Evolutionary conservation across 2,113 vertebrate genomes (phyloP).

Genomic region (Corythoichthys intestinalis): DNA sequence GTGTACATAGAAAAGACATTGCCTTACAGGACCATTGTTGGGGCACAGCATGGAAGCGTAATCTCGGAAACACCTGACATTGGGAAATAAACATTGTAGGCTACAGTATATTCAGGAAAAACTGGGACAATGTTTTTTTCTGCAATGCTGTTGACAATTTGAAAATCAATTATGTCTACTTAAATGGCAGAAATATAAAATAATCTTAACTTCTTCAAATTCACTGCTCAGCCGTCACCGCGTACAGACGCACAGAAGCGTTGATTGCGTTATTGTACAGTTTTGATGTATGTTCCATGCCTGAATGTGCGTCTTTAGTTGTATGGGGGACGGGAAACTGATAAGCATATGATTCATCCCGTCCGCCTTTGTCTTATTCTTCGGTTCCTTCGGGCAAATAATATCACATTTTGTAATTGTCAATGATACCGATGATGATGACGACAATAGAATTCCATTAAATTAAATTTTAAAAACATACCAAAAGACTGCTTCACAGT

Average conservation of each 20-base stretch:
- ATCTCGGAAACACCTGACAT: neutral
- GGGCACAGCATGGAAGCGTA: constrained; percentile 23
- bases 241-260: too few relatives aligned
- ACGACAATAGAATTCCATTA: neutral
- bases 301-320: too few relatives aligned
- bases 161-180: neutral
- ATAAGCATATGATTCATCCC: too few relatives aligned
- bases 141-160: neutral
- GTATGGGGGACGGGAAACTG: too few relatives aligned
- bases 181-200: neutral
- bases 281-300: too few relatives aligned
- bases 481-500: neutral
- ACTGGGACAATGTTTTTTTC: neutral
- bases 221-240: too few relatives aligned
- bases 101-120: neutral
- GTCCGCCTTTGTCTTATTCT: too few relatives aligned
- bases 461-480: neutral
- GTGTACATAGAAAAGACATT: constrained; percentile 1
- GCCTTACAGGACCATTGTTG: constrained; percentile 11
- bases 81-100: neutral
- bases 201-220: neutral
- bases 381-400: too few relatives aligned
- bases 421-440: too few relatives aligned
- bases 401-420: too few relatives aligned
- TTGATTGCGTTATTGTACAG: too few relatives aligned